phyloP scores from a whole-genome alignment of 92 coral and sea anemone genomes.

The Epizoanthus illoricatus region DNA sequence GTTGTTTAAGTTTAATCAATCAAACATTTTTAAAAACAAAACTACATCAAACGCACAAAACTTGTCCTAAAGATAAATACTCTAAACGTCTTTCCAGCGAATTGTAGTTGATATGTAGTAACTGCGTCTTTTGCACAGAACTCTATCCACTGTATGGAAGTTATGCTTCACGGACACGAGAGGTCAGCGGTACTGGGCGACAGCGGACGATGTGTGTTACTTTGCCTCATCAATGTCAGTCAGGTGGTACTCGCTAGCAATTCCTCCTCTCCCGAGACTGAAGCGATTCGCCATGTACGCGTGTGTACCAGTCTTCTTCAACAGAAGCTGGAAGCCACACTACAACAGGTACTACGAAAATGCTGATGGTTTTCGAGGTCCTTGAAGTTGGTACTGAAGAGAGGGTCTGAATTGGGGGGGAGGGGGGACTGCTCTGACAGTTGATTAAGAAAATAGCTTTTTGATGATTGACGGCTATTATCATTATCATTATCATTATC shows the following conservation, averaged over 20 bases:
- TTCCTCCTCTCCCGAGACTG: slow-evolving; percentile 78
- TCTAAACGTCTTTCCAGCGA: not conserved
- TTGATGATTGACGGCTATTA: no score
- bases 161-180: slow-evolving; percentile 80
- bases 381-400: not conserved
- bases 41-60: no score
- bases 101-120: not conserved
- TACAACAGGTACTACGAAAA: slow-evolving; percentile 57
- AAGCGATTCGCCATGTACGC: slow-evolving; percentile 69
- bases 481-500: no score
- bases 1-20: no score
- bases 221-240: slow-evolving; percentile 77
- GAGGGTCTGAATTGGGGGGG: no score
- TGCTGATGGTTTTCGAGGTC: no score
- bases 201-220: slow-evolving; percentile 60
- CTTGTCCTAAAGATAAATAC: no score
- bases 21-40: no score
- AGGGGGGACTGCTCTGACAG: no score
- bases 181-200: slow-evolving; percentile 66
- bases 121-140: slow-evolving; percentile 37
- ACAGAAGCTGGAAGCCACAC: slow-evolving; percentile 92
- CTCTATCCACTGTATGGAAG: slow-evolving; percentile 75
- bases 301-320: slow-evolving; percentile 80
- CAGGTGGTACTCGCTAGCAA: slow-evolving; percentile 79
- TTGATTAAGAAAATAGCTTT: no score